These are phyloP conservation scores for Meloe dianella DNA, from an alignment of 2,888 invertebrate species.

Conservation along the genomic window DNA sequence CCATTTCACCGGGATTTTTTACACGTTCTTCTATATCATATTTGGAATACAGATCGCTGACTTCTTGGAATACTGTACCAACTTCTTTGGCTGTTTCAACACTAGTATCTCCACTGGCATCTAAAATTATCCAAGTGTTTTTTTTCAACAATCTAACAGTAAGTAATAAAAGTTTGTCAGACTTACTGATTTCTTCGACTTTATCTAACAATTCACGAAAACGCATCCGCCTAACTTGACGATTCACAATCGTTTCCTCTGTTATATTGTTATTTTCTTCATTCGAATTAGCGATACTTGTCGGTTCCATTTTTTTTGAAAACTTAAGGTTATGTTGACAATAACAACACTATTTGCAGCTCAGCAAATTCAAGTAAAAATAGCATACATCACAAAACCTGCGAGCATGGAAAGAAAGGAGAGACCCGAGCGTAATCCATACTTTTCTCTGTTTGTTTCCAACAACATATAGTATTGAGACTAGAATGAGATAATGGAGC, in stretches of 20 bases:
- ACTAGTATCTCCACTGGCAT: slow-evolving; percentile 41
- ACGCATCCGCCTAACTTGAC: slow-evolving; percentile 25
- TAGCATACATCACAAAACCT: no score
- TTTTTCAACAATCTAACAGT: not conserved
- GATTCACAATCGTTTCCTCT: slow-evolving; percentile 3
- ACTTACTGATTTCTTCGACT: slow-evolving; percentile 33
- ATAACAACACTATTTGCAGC: not conserved
- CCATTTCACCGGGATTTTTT: slow-evolving; percentile 52
- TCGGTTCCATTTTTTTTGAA: slow-evolving; percentile 9
- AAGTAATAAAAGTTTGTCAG: not conserved
- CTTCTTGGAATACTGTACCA: slow-evolving; percentile 46
- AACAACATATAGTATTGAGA: no score
- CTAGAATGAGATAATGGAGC: no score
- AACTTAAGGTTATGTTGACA: not conserved
- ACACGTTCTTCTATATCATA: slow-evolving; percentile 48
- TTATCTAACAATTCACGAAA: slow-evolving; percentile 29
- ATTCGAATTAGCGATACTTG: slow-evolving; percentile 10
- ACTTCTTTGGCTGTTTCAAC: slow-evolving; percentile 45
- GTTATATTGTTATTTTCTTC: slow-evolving; percentile 23
- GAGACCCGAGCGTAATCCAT: no score
- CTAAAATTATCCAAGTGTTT: slow-evolving; percentile 29
- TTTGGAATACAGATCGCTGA: slow-evolving; percentile 47
- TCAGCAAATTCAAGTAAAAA: not conserved
- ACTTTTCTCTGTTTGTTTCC: no score
- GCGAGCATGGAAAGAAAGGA: no score